Evolutionary conservation across 2,888 invertebrate genomes (phyloP).

Genomic region (Disparrhopalites patrizii): DNA sequence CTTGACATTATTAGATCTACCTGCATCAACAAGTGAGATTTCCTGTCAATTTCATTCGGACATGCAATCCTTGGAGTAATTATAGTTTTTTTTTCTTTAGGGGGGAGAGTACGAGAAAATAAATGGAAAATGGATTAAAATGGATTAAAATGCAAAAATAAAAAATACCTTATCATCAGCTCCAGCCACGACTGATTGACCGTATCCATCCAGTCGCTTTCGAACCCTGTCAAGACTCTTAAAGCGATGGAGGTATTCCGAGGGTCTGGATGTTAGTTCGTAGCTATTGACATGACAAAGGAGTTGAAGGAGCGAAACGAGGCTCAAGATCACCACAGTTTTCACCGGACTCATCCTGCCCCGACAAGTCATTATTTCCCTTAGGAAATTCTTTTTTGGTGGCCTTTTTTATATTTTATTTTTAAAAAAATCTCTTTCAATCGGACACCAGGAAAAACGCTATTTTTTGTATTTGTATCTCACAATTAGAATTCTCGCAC

Average conservation of each 20-base stretch:
- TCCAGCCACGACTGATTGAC: background rate
- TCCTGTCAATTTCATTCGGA: no score
- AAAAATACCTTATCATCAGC: constrained; percentile 15
- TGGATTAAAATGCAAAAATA: background rate
- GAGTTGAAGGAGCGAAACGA: constrained; percentile 4
- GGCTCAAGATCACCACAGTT: constrained; percentile 5
- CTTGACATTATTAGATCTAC: background rate
- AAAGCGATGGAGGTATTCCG: constrained; percentile 34
- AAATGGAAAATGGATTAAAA: background rate
- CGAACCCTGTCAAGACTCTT: constrained; percentile 44
- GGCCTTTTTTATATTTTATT: background rate
- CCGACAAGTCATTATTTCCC: background rate
- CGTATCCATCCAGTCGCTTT: constrained; percentile 40
- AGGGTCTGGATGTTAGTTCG: constrained; percentile 22
- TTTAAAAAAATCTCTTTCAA: no score
- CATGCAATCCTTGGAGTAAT: no score
- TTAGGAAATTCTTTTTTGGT: background rate
- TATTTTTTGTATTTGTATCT: no score
- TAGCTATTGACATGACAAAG: constrained; percentile 9
- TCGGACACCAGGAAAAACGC: no score
- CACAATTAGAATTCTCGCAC: no score
- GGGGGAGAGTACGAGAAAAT: no score
- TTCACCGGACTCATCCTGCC: constrained; percentile 17
- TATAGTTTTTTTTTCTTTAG: no score
- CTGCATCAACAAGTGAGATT: no score